phyloP scores from a whole-genome alignment of 2,113 vertebrate genomes.

The Guaruba guarouba region DNA sequence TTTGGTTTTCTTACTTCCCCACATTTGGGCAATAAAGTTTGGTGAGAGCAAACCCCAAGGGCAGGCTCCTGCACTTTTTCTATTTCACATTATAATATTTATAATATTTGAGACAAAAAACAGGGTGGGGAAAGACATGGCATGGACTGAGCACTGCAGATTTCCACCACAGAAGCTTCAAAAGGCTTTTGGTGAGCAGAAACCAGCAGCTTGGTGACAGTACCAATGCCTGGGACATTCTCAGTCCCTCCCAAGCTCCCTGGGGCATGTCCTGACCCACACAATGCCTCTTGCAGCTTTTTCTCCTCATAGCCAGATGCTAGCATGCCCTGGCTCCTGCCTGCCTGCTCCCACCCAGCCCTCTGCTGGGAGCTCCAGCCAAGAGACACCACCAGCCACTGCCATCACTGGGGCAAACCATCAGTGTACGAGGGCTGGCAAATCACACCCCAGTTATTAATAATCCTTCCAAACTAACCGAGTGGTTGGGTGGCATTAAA shows the following conservation, averaged over 20 bases:
- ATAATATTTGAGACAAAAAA: not conserved
- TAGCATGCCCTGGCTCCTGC: no score
- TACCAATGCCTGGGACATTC: accelerated
- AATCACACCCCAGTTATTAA: not conserved
- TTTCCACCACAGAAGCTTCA: not conserved
- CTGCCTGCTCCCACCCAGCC: not conserved
- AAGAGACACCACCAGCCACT: not conserved
- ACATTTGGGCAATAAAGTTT: not conserved
- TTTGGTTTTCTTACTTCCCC: not conserved
- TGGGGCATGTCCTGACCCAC: accelerated
- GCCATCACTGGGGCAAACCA: not conserved
- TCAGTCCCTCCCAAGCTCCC: not conserved
- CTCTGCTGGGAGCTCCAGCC: not conserved
- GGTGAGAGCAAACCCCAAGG: not conserved
- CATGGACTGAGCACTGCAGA: accelerated
- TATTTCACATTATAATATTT: not conserved
- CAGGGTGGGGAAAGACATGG: accelerated
- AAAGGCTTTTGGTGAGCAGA: not conserved
- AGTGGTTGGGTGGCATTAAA: constrained; percentile 66
- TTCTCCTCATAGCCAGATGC: not conserved
- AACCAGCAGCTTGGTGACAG: accelerated
- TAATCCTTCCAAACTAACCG: constrained; percentile 43
- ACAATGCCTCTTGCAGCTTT: not conserved
- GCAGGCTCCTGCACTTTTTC: not conserved
- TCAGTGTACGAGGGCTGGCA: accelerated